Percentiles rank a stretch among this genome's conserved stretches.
These are phyloP conservation scores for Chaetops frenatus DNA, from an alignment of 2,113 vertebrate genomes.

Conservation along the genomic window DNA sequence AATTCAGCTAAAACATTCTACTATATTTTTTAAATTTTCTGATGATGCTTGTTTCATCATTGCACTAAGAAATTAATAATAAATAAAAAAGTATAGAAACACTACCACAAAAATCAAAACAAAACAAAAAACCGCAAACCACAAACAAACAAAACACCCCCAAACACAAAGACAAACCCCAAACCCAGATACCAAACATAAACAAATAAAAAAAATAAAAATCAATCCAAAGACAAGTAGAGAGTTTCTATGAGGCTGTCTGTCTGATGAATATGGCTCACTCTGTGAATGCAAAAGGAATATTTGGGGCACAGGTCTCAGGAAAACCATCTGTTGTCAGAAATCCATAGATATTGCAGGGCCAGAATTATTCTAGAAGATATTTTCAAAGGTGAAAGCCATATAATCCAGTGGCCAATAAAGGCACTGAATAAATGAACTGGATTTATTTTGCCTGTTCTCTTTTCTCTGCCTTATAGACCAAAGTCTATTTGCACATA, in stretches of 20 bases:
- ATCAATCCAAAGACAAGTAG: neutral
- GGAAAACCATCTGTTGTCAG: neutral
- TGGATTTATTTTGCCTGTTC: neutral
- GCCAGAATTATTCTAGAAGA: neutral
- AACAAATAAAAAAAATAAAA: neutral
- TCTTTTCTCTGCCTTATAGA: neutral
- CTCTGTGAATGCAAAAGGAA: neutral
- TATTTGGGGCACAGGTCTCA: neutral
- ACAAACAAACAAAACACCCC: fast-evolving
- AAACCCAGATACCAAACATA: neutral
- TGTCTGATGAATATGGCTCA: neutral
- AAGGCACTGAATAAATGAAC: neutral
- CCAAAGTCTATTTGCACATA: neutral
- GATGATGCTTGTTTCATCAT: neutral
- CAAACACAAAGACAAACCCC: neutral
- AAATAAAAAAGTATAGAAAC: neutral
- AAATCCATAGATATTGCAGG: neutral
- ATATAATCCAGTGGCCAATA: neutral
- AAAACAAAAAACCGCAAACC: too few species aligned
- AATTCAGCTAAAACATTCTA: neutral
- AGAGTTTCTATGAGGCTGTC: neutral
- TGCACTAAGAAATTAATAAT: neutral
- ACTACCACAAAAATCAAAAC: neutral
- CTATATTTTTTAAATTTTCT: neutral
- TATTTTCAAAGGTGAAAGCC: neutral